Evolutionary conservation across 2,888 invertebrate species (phyloP).

Genomic region (Stictocephala bisonia): DNA sequence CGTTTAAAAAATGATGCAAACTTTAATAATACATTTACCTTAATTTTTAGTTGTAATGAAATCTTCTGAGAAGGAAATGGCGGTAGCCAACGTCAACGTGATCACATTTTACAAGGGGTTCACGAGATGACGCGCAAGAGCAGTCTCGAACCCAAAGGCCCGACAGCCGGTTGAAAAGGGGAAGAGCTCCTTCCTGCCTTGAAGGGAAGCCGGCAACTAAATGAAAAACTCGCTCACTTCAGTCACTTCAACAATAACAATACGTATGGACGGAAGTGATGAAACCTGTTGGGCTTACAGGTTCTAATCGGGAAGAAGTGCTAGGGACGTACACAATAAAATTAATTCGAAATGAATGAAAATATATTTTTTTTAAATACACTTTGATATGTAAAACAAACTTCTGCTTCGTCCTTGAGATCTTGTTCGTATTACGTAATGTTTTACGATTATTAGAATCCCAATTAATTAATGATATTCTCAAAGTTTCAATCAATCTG

Average conservation of each 20-base stretch:
- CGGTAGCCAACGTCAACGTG: conserved; percentile 77
- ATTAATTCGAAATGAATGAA: no score
- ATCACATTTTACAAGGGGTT: conserved; percentile 71
- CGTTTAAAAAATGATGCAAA: background rate
- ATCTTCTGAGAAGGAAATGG: conserved; percentile 73
- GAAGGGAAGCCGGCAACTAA: background rate
- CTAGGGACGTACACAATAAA: no score
- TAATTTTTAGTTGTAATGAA: conserved; percentile 55
- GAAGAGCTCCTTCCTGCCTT: conserved; percentile 35
- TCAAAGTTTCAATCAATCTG: no score
- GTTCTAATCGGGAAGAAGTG: no score
- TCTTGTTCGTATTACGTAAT: no score
- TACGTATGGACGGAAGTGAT: background rate
- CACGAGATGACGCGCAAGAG: conserved; percentile 84
- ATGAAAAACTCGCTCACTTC: no score
- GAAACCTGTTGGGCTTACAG: background rate
- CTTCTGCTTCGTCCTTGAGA: no score
- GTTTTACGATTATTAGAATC: no score
- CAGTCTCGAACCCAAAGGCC: conserved; percentile 62
- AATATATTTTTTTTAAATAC: no score
- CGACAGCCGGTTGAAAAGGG: conserved; percentile 33
- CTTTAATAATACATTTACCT: conserved; percentile 44
- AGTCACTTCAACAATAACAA: no score
- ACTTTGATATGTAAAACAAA: no score
- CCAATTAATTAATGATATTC: no score